Conservation (phyloP, 2,888 invertebrate genomes). For the Argynnis bischoffii region DNA sequence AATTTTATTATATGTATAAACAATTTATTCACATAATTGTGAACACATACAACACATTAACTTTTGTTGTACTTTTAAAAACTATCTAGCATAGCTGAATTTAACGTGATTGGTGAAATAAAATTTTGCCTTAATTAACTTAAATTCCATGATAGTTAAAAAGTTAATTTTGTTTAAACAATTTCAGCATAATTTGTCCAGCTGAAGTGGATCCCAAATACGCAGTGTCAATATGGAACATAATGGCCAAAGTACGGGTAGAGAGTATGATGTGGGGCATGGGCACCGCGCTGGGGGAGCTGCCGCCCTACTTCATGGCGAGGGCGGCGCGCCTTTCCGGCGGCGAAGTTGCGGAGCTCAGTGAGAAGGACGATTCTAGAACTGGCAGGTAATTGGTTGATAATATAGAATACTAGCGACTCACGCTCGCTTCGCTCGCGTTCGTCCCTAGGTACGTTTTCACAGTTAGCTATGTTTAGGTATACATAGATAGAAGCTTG, state of each 20-base stretch:
- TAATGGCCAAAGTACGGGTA: constrained; percentile 95
- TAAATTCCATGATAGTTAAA: too few species aligned
- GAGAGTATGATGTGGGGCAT: constrained; percentile 99
- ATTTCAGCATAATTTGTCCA: constrained; percentile 94
- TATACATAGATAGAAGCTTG: too few species aligned
- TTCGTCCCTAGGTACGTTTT: too few species aligned
- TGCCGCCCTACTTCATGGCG: constrained; percentile 99
- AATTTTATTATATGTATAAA: too few species aligned
- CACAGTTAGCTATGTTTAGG: too few species aligned
- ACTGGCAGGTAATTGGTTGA: constrained; percentile 48
- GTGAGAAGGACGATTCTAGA: constrained; percentile 57
- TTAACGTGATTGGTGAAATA: too few species aligned
- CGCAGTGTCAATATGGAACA: constrained; percentile 92
- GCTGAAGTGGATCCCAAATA: constrained; percentile 83
- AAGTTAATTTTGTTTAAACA: background rate
- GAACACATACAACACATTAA: too few species aligned
- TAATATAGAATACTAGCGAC: background rate
- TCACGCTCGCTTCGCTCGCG: too few species aligned
- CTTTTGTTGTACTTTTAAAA: too few species aligned
- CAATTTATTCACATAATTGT: too few species aligned
- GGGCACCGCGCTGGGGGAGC: constrained; percentile 98
- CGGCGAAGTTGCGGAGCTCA: constrained; percentile 59
- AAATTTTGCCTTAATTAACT: too few species aligned
- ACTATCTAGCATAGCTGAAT: too few species aligned
- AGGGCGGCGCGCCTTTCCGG: constrained; percentile 90